Evolutionary conservation across 2,888 invertebrate species (phyloP).

Genomic region (Nesidiocoris tenuis): DNA sequence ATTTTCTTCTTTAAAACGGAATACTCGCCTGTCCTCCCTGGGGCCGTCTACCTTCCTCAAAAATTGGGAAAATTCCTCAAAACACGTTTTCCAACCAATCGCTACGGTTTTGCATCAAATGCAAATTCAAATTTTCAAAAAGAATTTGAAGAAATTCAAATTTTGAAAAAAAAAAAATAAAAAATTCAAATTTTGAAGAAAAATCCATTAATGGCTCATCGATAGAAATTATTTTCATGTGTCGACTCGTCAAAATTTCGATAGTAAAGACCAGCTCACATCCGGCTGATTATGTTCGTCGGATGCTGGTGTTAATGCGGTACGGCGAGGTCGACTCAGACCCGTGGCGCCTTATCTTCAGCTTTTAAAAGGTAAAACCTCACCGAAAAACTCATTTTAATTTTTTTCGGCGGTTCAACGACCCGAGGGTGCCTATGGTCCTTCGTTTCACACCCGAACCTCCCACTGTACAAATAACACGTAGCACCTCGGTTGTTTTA

Average conservation of each 20-base stretch:
- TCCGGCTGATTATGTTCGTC: background rate
- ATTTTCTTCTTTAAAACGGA: no score
- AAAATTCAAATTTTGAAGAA: no score
- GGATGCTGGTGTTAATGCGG: background rate
- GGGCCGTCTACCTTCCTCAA: no score
- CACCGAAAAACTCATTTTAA: background rate
- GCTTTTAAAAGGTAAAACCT: background rate
- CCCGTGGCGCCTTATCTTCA: background rate
- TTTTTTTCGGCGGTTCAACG: background rate
- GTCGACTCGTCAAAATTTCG: background rate
- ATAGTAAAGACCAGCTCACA: background rate
- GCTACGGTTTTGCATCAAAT: no score
- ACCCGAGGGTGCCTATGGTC: background rate
- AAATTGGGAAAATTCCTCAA: no score
- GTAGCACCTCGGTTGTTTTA: background rate
- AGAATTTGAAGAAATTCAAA: no score
- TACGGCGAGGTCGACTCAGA: background rate
- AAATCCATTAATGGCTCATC: no score
- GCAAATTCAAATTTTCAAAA: no score
- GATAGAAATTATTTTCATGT: background rate
- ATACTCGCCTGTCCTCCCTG: no score
- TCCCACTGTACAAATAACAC: background rate
- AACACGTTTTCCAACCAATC: no score
- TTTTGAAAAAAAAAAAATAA: no score
- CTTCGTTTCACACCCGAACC: background rate